Base-by-base conservation (phyloP, 2,113 vertebrate genomes). In the Esox niger region DNA sequence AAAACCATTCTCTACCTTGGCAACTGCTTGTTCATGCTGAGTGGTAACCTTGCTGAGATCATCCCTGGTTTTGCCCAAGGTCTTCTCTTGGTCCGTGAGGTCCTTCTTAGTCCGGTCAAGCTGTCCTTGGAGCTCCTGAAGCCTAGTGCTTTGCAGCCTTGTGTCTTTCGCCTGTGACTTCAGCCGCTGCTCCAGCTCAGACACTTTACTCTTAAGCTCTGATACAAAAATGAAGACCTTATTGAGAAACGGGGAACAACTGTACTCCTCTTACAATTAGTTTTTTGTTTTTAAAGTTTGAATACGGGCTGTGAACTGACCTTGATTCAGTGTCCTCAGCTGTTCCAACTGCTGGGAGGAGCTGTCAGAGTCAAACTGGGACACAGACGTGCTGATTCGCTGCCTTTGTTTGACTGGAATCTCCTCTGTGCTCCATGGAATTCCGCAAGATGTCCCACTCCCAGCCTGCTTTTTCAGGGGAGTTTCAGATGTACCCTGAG, bases 291-390 rank as follows among this genome's bases (percentile, higher is more conserved):
- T n/a, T n/a, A n/a, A n/a, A n/a, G n/a, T n/a, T n/a, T n/a, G n/a
- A n/a, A n/a, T n/a, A 52, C 49, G 26, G 54, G 21, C 9, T 1
- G 32, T 33, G 32, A 10, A 15, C 25, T 0, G n/a, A 97, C 95
- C 95, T 93, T 95, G 93, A 77, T 96, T 96, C 67, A 95, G 90
- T 52, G 73, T 81, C 83, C 83, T 93, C 23, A 95, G 80, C 49
- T 94, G 92, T 13, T 93, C 91, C 79, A 85, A 8, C 6, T 90
- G 82, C 2, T 90, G 88, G 62, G 88, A 87, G 30, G 64, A 78
- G 52, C 83, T 83, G 75, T 66, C 68, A 0, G 55, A 63, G 27
- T 88, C 87, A 82, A 83, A 73, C 49, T 82, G 65, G 79, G 86
- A 63, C 74, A 49, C 74, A 78, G 83, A 76, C 33, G 77, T 85